These are phyloP conservation scores for Seira musarum DNA, from an alignment of 2,888 invertebrate species.

Conservation along the genomic window DNA sequence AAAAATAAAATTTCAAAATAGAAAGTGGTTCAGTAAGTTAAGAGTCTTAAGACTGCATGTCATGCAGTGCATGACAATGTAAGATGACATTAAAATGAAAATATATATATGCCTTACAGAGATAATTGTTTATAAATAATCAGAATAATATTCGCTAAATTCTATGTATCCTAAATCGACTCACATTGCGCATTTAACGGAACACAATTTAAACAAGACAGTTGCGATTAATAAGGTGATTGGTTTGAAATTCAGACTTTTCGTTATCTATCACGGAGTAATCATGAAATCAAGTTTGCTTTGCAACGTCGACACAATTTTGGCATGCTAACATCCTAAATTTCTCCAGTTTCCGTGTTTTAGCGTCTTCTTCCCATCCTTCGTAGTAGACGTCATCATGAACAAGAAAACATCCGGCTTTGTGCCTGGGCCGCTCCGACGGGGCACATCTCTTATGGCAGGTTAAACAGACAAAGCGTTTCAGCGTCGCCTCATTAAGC, in stretches of 20 bases:
- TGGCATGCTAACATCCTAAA: constrained; percentile 28
- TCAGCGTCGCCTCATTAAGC: not conserved
- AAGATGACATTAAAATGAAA: no score
- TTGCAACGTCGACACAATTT: constrained; percentile 8
- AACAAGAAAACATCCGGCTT: not conserved
- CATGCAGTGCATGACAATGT: no score
- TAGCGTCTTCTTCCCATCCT: not conserved
- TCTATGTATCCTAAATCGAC: not conserved
- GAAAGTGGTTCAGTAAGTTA: no score
- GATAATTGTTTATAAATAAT: not conserved
- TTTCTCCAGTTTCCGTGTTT: not conserved
- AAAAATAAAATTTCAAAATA: no score
- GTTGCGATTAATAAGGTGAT: not conserved
- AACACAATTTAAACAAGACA: not conserved
- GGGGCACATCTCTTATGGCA: constrained; percentile 2
- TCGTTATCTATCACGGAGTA: not conserved
- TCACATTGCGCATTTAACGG: not conserved
- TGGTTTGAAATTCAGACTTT: no score
- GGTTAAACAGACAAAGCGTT: constrained; percentile 14
- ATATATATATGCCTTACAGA: no score
- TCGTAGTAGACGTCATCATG: not conserved
- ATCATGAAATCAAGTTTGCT: not conserved
- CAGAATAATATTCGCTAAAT: not conserved
- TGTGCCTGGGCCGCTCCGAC: not conserved
- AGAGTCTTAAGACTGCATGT: no score